phyloP scores from a whole-genome alignment of 1,140 invertebrate genomes.

The Paraescarpia echinospica region DNA sequence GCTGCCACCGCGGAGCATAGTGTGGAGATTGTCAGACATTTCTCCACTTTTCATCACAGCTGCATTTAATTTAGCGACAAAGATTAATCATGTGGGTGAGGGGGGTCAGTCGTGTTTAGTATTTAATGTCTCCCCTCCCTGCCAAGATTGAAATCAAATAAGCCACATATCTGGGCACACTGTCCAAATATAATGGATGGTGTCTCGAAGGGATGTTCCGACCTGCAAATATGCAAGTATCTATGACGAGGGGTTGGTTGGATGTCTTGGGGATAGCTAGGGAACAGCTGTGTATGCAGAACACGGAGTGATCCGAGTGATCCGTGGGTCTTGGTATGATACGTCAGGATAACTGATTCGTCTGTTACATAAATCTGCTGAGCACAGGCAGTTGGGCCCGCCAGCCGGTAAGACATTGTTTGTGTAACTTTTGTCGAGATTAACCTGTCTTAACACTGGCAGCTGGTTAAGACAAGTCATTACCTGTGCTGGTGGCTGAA shows the following conservation, averaged over 20 bases:
- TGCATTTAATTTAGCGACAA: slow-evolving; percentile 6
- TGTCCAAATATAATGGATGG: slow-evolving; percentile 5
- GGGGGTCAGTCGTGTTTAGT: not conserved
- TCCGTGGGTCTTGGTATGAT: not conserved
- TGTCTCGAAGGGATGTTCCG: slow-evolving; percentile 3
- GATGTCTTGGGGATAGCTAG: not conserved
- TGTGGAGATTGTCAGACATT: not conserved
- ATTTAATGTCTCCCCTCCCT: not conserved
- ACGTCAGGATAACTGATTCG: not conserved
- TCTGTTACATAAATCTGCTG: not conserved
- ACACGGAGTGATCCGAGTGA: not conserved
- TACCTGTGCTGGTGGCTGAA: not conserved
- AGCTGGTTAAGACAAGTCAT: not conserved
- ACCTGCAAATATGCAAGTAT: slow-evolving; percentile 5
- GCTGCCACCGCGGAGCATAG: not conserved
- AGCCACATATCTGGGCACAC: not conserved
- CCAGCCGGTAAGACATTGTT: not conserved
- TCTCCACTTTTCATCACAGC: not conserved
- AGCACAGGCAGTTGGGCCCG: not conserved
- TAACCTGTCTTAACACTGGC: not conserved
- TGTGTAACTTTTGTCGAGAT: not conserved
- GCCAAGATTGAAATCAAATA: not conserved
- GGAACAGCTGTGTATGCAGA: slow-evolving; percentile 3
- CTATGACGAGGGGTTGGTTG: not conserved
- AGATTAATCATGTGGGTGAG: not conserved